These are phyloP conservation scores for Loripinus fragilis DNA, from an alignment of 2,888 invertebrate species.

Conservation along the genomic window DNA sequence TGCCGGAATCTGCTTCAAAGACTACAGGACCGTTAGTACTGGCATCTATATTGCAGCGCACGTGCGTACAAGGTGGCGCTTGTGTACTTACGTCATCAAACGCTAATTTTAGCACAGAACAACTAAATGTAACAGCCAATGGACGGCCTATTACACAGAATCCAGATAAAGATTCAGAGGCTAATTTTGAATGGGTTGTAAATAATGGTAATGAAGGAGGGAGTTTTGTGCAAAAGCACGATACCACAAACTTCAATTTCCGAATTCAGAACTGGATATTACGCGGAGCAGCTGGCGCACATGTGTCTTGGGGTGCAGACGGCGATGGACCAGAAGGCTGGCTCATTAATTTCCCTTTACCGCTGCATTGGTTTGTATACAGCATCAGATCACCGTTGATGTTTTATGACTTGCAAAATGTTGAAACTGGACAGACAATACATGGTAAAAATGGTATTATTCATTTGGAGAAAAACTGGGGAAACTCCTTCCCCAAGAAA, in stretches of 20 bases:
- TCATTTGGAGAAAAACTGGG: conserved; percentile 78
- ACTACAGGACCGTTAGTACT: conserved; percentile 39
- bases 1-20: conserved; percentile 40
- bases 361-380: conserved; percentile 77
- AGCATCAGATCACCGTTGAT: conserved; percentile 66
- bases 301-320: conserved; percentile 63
- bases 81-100: conserved; percentile 47
- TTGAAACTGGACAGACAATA: conserved; percentile 33
- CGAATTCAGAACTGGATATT: conserved; percentile 55
- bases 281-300: conserved; percentile 45
- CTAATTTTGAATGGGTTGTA: conserved; percentile 64
- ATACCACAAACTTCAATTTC: conserved; percentile 59
- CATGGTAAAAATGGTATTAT: conserved; percentile 53
- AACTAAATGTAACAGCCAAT: conserved; percentile 59
- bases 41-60: conserved; percentile 47
- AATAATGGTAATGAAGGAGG: conserved; percentile 46
- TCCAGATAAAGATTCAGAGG: conserved; percentile 64
- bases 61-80: conserved; percentile 17
- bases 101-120: conserved; percentile 41
- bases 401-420: conserved; percentile 57
- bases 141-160: conserved; percentile 62
- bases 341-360: conserved; percentile 68
- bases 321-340: conserved; percentile 74
- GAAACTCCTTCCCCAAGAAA: conserved; percentile 70
- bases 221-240: conserved; percentile 54